phyloP scores from a whole-genome alignment of 1,140 invertebrate species.

The Coenobita brevimanus region DNA sequence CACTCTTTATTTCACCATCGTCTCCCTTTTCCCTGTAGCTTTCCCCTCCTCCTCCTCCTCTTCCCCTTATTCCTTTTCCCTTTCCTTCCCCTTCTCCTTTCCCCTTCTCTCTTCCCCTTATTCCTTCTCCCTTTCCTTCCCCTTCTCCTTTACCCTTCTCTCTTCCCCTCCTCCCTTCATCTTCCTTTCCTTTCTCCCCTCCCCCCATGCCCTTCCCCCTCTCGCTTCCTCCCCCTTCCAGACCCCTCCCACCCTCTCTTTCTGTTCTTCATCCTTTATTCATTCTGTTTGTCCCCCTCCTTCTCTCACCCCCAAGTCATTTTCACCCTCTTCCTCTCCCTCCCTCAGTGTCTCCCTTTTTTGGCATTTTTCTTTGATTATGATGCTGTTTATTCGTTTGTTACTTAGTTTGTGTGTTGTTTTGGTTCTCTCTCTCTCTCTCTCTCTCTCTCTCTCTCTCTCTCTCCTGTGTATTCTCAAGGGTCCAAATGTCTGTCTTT shows the following conservation, averaged over 20 bases:
- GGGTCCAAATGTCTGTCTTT: no score
- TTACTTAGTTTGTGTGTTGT: background rate
- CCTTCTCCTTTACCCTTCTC: background rate
- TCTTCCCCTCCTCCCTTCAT: background rate
- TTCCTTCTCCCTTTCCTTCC: background rate
- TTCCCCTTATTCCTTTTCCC: background rate
- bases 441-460: no score
- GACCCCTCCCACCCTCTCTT: no score
- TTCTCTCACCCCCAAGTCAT: background rate
- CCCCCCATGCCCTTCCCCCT: no score
- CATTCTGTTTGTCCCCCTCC: conserved; percentile 14
- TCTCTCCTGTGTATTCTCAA: no score
- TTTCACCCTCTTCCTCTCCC: background rate
- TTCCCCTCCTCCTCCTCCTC: conserved; percentile 4
- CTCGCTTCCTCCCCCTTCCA: background rate
- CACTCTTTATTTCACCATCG: background rate
- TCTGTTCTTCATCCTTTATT: conserved; percentile 17
- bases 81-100: background rate
- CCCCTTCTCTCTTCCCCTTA: conserved; percentile 11
- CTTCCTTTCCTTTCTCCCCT: background rate
- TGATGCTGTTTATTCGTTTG: no score
- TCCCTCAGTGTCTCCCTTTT: background rate
- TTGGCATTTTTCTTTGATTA: background rate
- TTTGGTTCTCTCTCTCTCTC: no score
- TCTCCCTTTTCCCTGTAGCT: no score